Base-by-base conservation (phyloP, 2,797 vertebrate genomes). In the Tapirus indicus region DNA sequence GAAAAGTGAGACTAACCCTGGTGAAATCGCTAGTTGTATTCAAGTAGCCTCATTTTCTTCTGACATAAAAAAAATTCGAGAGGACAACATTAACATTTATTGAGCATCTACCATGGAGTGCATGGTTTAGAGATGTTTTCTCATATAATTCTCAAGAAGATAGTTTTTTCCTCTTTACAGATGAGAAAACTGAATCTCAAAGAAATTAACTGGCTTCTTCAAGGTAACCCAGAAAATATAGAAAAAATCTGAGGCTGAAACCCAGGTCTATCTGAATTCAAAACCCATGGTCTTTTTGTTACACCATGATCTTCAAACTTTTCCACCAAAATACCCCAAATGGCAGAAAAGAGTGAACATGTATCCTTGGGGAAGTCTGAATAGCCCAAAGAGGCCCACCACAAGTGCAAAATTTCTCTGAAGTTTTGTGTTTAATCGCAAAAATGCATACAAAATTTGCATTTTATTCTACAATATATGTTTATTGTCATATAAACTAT, bases 191-290 rank as follows among this genome's bases (percentile, higher is more conserved):
- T 80, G 20, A 72, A 13, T 72, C 47, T 90, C 80, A 72, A 49
- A 90, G 56, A 95, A 95, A 94, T 80, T 20, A 84, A 92, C 35
- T 80, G 52, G 82, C 21, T 93, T 90, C 62, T 47, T 94, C 77
- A 95, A 92, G 47, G 21, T 75, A 87, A 79, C 58, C 25, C 25
- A 62, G 58, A 97, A 93, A 80, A 93, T 85, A 71, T 0, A 87
- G 41, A 83, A 85, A 14, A 79, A 92, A 90, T 21, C 11, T 75
- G 32, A 62, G 17, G 44, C 32, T 44, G 32, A 83, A 77, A 91
- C 49, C 12, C 25, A 96, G 47, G 27, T 52, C 49, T 77, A 35
- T 21, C 52, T 89, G 68, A 94, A 20, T 72, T 89, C 64, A 94
- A 72, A 94, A 88, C 71, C 38, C 29, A 49, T 87, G 11, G 9